phyloP scores from a whole-genome alignment of 2,888 invertebrate genomes.

The Candidula unifasciata region DNA sequence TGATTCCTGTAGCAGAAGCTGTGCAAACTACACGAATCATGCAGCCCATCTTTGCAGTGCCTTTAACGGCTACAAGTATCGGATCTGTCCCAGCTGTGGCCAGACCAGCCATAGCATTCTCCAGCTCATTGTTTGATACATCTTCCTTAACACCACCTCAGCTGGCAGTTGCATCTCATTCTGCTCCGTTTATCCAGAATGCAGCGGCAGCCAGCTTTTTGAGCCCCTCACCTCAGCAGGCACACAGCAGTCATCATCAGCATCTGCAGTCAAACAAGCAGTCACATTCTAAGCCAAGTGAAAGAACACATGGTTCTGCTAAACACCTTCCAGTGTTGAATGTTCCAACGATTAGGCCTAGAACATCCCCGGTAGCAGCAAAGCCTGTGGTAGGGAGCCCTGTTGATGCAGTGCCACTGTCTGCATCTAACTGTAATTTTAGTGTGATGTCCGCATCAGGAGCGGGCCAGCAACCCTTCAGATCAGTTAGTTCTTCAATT shows the following conservation, averaged over 20 bases:
- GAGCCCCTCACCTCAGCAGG: slow-evolving; percentile 27
- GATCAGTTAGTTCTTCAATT: slow-evolving; percentile 3
- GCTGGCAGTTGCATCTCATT: slow-evolving; percentile 7
- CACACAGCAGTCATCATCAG: background rate
- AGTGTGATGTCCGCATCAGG: background rate
- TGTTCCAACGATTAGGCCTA: slow-evolving; percentile 46
- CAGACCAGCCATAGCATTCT: slow-evolving; percentile 21
- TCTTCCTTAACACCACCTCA: slow-evolving; percentile 36
- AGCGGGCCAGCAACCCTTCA: background rate
- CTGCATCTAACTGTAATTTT: background rate
- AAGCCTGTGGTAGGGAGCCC: background rate
- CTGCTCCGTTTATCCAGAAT: background rate
- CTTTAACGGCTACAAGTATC: slow-evolving; percentile 9
- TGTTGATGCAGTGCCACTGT: background rate
- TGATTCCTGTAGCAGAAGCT: background rate
- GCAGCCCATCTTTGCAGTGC: slow-evolving; percentile 15
- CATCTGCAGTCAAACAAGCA: background rate
- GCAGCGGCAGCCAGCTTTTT: slow-evolving; percentile 40
- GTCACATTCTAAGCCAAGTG: background rate
- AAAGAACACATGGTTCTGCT: background rate
- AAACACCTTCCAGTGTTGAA: slow-evolving; percentile 44
- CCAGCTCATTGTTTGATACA: slow-evolving; percentile 34
- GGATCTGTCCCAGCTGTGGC: background rate
- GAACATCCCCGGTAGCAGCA: background rate
- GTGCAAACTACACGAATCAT: background rate